Base-by-base conservation (phyloP, 1,140 invertebrate species). In the Agrilus planipennis region DNA sequence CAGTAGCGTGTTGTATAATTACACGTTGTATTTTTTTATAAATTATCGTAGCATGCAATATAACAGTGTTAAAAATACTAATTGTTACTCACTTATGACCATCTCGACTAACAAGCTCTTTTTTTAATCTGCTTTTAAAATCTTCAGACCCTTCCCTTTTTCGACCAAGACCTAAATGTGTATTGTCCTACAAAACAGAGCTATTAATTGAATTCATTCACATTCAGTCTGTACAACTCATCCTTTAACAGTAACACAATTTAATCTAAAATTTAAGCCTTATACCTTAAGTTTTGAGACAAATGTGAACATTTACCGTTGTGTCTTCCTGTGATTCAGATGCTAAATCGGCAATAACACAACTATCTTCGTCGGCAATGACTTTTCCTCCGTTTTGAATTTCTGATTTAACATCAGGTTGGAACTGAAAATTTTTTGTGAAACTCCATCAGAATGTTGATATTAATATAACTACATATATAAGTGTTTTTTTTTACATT, bases 21-120 rank as follows among this genome's bases (percentile, higher is more conserved):
- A n/a, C n/a, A n/a, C n/a, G n/a, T n/a, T n/a, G n/a, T n/a, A n/a
- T n/a, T n/a, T n/a, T n/a, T n/a, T n/a, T n/a, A n/a, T n/a, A n/a
- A n/a, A n/a, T n/a, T n/a, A n/a, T n/a, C n/a, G n/a, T n/a, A n/a
- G n/a, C n/a, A n/a, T n/a, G n/a, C n/a, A n/a, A n/a, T n/a, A n/a
- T n/a, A n/a, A n/a, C n/a, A n/a, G n/a, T n/a, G n/a, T n/a, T n/a
- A n/a, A n/a, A n/a, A n/a, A n/a, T n/a, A n/a, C n/a, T n/a, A n/a
- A n/a, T n/a, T n/a, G n/a, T n/a, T 29, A 68, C 63, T 68, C 65
- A 83, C 79, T 73, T 78, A 57, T 81, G 73, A 22, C 79, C 79
- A 67, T 88, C 81, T 58, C 84, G 73, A 52, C 78, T 84, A 40
- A 88, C 77, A 15, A 91, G 70, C 57, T 90, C 87, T 60, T 85